These are phyloP conservation scores for Ferrisia virgata DNA, from an alignment of 2,888 invertebrate species.

Conservation along the genomic window DNA sequence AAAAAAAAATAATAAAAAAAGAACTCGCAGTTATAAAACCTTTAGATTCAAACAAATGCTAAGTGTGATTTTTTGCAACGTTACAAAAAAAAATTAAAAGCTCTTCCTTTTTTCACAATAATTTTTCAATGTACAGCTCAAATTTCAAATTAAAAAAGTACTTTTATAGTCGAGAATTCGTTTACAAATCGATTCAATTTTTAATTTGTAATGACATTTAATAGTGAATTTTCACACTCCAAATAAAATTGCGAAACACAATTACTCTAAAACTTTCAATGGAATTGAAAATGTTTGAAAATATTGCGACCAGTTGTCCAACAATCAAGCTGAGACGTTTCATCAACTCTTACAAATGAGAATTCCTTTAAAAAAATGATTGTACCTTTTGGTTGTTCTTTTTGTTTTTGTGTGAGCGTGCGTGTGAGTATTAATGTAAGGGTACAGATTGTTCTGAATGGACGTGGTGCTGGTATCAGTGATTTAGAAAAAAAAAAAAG, in stretches of 20 bases:
- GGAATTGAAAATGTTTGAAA: not conserved
- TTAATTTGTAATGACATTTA: constrained; percentile 1
- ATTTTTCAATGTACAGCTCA: not conserved
- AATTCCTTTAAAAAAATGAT: not conserved
- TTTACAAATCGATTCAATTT: not conserved
- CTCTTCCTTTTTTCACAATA: not conserved
- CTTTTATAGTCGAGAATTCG: not conserved
- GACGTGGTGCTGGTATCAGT: too few relatives aligned
- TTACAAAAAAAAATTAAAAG: not conserved
- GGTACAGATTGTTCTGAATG: too few relatives aligned
- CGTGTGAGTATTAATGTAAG: too few relatives aligned
- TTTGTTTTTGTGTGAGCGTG: too few relatives aligned
- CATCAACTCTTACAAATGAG: not conserved
- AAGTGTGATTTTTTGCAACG: not conserved
- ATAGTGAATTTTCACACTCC: not conserved
- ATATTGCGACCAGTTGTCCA: not conserved
- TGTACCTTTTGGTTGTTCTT: not conserved
- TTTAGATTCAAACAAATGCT: constrained; percentile 3
- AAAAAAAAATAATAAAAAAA: not conserved
- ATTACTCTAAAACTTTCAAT: not conserved
- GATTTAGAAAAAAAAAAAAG: too few relatives aligned
- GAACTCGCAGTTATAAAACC: not conserved
- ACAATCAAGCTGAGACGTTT: not conserved
- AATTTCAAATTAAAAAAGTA: constrained; percentile 13
- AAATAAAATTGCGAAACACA: not conserved